These are phyloP conservation scores for Oscheius sp. DNA, from an alignment of 2,888 invertebrate species.

Conservation along the genomic window DNA sequence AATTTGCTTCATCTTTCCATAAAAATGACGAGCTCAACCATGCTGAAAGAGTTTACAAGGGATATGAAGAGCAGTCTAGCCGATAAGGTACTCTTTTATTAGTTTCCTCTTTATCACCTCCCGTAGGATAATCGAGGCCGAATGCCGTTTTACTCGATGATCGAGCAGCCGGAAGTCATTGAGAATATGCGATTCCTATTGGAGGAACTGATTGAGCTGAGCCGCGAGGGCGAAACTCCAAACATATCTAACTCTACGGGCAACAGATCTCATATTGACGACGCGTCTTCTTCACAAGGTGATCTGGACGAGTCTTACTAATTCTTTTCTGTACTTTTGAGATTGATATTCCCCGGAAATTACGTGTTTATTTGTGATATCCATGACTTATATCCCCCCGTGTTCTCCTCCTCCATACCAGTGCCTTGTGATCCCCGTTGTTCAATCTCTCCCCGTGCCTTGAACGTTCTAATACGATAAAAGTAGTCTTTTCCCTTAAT, in stretches of 20 bases:
- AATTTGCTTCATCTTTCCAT: slow-evolving; percentile 13
- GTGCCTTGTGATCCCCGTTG: too few relatives aligned
- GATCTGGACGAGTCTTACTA: too few relatives aligned
- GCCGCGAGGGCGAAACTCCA: too few relatives aligned
- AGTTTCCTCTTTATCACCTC: too few relatives aligned
- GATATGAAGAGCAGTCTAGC: not conserved
- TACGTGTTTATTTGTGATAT: too few relatives aligned
- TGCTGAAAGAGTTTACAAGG: not conserved
- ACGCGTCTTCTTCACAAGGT: too few relatives aligned
- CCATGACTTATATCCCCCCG: too few relatives aligned
- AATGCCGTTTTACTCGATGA: slow-evolving; percentile 20
- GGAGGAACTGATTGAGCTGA: not conserved
- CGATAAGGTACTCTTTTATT: slow-evolving; percentile 4
- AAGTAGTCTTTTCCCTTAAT: not conserved
- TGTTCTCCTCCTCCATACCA: too few relatives aligned
- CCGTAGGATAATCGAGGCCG: slow-evolving; percentile 28
- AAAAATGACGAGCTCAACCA: not conserved
- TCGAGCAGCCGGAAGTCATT: slow-evolving; percentile 15
- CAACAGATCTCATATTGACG: too few relatives aligned
- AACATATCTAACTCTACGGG: too few relatives aligned
- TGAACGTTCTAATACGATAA: not conserved
- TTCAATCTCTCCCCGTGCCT: not conserved
- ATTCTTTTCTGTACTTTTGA: too few relatives aligned
- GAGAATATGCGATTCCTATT: slow-evolving; percentile 21
- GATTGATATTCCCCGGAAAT: too few relatives aligned